Base-by-base conservation (phyloP, 2,797 vertebrate species). In the Balearica regulorum region DNA sequence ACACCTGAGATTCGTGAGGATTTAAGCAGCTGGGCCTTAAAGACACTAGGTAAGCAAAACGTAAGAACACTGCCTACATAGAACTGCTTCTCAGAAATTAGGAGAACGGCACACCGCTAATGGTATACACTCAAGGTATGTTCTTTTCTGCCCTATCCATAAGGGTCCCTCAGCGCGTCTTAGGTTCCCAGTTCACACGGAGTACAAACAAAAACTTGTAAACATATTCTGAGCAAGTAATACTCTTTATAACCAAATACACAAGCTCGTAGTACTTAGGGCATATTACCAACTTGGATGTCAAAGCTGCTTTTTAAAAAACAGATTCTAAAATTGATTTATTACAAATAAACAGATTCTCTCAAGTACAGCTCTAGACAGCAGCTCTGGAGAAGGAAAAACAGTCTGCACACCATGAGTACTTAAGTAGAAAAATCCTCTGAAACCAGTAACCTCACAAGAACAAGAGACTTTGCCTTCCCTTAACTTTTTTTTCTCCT, bases 121-220 rank as follows among this genome's bases (percentile, higher is more conserved):
- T 17, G n/a, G 44, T 26, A 21, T 9, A 60, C 31, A 21, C 44
- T 22, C 0, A 0, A 41, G 17, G 25, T 35, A 33, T 44, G 54
- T 70, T 51, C 31, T 22, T 58, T 41, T 48, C 61, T 55, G 62
- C 86, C 60, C 78, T 16, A 3, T 14, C 22, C 16, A 1, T 43
- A 57, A 76, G 49, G 43, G 35, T 57, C 20, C 33, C 92, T 84
- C 66, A 58, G 41, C 10, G 33, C 33, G 61, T 37, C 79, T 65
- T 12, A 29, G 55, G 29, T 66, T 70, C 57, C 48, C 43, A 70
- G 48, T 24, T 78, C 53, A 83, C 9, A 3, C 4, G 28, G 39
- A 81, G 8, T 22, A 25, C 44, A 78, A 73, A 37, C 37, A 69
- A 84, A 84, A 43, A 18, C 35, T 54, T 78, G 51, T 24, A 49